Evolutionary conservation across 2,113 vertebrate genomes (phyloP), one percentile per base, ranked within the genome.

Genomic region (Lates calcarifer): DNA sequence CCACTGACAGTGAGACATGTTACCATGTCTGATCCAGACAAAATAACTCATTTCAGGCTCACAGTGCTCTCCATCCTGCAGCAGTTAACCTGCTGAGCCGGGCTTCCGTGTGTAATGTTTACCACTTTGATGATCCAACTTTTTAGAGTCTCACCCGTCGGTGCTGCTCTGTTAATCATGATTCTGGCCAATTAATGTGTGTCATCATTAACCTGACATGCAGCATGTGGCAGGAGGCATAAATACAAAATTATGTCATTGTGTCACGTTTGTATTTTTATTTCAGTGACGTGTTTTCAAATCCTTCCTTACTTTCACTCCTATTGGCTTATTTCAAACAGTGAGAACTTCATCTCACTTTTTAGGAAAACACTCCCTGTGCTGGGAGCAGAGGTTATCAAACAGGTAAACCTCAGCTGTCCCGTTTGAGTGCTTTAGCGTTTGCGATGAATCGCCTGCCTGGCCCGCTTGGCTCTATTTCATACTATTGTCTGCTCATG

Each of bases 401-500:
- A 57, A 41, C 74, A 80, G 87, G 78, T 88, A 82, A 81, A 74
- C 56, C 82, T 75, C 18, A 0, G 56, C 72, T 37, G 81, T 82
- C 82, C 77, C 18, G 17, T 86, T 37, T 64, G 77, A 87, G 79
- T 6, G 69, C 84, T 63, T 75, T 37, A 62, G 37, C 24, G 28
- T 29, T 51, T 6, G 84, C 78, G 10, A 57, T 80, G 84, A 84
- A 72, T 85, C 47, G 73, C 70, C 64, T 73, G 55, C 72, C 74
- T 4, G 28, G 51, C 65, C 64, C 18, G 26, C 80, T 80, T 69
- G 85, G 76, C 89, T 89, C 74, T 68, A 28, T 89, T 82, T 85
- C 84, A 67, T 51, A 8, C 84, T 12, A 68, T 84, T 89, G 86
- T 90, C 73, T 72, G 66, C 71, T 79, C n/a, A 1, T 7, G 37